Conservation (phyloP, 2,113 vertebrate genomes). For the Campylomormyrus tamandua region DNA sequence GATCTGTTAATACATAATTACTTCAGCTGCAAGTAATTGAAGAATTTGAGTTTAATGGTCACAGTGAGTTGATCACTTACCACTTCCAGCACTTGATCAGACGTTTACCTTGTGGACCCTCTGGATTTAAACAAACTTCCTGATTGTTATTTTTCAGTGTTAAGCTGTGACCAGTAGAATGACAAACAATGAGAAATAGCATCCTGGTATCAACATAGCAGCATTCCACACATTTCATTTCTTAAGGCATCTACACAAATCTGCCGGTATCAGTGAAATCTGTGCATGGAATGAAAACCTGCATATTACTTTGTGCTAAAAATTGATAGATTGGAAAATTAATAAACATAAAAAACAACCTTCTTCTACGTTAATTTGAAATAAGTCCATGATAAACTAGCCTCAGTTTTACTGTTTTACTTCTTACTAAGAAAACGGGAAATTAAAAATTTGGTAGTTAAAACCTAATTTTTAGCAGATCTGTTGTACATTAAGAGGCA, state of each 20-base stretch:
- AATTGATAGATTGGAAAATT: background rate
- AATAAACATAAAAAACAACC: background rate
- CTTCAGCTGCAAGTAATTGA: background rate
- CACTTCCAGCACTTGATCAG: slow-evolving; percentile 55
- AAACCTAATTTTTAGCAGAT: background rate
- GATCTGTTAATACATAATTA: background rate
- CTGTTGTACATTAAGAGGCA: background rate
- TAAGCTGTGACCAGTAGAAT: slow-evolving; percentile 41
- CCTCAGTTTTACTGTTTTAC: background rate
- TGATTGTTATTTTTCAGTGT: slow-evolving; percentile 28
- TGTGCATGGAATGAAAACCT: background rate
- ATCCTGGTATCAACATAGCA: background rate
- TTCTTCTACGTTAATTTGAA: background rate
- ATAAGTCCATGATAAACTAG: background rate
- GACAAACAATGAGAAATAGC: background rate
- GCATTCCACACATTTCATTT: background rate
- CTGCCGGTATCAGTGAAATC: background rate
- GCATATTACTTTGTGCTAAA: background rate
- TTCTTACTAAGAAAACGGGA: background rate
- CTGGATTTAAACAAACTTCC: slow-evolving; percentile 41
- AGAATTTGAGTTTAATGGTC: background rate
- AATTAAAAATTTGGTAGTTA: background rate
- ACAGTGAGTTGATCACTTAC: slow-evolving; percentile 30
- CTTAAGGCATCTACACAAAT: background rate
- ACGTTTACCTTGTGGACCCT: slow-evolving; percentile 22